Base-by-base conservation (phyloP, 2,888 invertebrate species). In the Drosophila mettleri region DNA sequence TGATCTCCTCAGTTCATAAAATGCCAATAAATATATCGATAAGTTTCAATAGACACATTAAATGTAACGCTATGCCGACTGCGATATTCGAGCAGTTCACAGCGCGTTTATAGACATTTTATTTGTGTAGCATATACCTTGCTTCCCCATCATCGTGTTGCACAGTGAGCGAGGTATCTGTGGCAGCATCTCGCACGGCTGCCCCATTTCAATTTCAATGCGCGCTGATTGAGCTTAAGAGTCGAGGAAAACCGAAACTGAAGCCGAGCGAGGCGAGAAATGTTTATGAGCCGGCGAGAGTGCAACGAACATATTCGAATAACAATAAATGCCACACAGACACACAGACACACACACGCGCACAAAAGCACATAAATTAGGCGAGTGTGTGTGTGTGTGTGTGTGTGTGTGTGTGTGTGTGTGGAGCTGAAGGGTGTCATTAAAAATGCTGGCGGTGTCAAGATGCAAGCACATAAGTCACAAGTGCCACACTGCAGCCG, bases 221-320 rank as follows among this genome's bases (percentile, higher is more conserved):
- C 49, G 61, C 61, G 75, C 77, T 72, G 75, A 75, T 75, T 76
- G 75, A 75, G 76, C 65, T 65, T 46, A 59, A 75, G 72, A 68
- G 45, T 45, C n/a, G 24, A 22, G 16, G 49, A 34, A 34, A 49
- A 49, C 49, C 38, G 29, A 67, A 53, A 34, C 53, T 20, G 51
- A 60, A 61, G 41, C 58, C 39, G 48, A 74, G 71, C 65, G 27
- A 43, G 49, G 46, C 72, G 57, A 55, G 64, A 72, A 60, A 72
- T 76, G 34, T 71, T 75, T 75, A 75, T 45, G 75, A 76, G 61
- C 58, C 48, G 43, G 38, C 48, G 62, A 63, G 74, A 74, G 74
- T 65, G 74, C 70, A 59, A 51, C 71, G 38, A 64, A 39, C 72
- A 68, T 68, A 62, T 72, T 77, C 77, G 69, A 69, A 76, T 70